Evolutionary conservation across 2,888 invertebrate species (phyloP), one percentile per base, ranked within the genome.

Genomic region (Papilio elwesi): DNA sequence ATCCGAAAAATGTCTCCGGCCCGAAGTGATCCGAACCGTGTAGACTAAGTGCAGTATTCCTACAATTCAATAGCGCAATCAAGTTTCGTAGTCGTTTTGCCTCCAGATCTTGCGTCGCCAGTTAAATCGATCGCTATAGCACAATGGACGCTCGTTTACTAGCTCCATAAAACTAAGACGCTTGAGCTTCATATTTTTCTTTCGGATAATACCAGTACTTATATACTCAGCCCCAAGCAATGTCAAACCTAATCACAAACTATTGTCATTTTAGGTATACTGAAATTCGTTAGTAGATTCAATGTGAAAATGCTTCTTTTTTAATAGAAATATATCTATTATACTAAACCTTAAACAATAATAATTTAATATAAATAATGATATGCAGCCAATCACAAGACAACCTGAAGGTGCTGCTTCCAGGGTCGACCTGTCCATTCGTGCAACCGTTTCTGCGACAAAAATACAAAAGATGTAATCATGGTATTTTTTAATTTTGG

Each of bases 141-240:
- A 90, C 90, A 92, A 91, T 90, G 82, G 83, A 75, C 79, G 81
- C 86, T 90, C 87, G 89, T 90, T 90, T 88, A 84, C 86, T 79
- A 82, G 81, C 79, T 76, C 84, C 85, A 87, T 90, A 90, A 89
- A 90, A 90, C 85, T 87, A 82, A 86, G 83, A 85, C 85, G 77
- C 75, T 74, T 77, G 76, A 76, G 76, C 78, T 81, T 82, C 81
- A 81, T 82, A 83, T 80, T 78, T 78, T 81, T 80, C 79, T 81
- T 82, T 80, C 77, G 75, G 73, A 78, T 81, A 78, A 80, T 79
- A 81, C 78, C 59, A 66, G 65, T 43, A 59, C 73, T 69, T 73
- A 68, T 57, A 75, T 80, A 78, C 77, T 77, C 79, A 80, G 85
- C 84, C 83, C 83, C 82, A 81, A 81, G 78, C 78, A 85, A 86